Conservation (phyloP, 2,113 vertebrate genomes). For the Macroglossus sobrinus region DNA sequence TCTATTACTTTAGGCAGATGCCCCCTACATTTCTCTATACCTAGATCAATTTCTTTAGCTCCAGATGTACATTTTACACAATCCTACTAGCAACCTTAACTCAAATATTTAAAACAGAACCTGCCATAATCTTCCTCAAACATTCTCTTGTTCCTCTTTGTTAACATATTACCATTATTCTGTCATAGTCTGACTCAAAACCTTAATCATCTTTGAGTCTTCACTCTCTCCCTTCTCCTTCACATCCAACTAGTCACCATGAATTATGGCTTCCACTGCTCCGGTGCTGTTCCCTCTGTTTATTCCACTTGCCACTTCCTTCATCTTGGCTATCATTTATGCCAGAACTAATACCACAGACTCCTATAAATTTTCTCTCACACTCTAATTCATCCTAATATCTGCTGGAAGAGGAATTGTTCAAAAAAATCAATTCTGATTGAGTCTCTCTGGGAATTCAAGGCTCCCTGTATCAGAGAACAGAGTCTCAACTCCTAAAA, state of each 20-base stretch:
- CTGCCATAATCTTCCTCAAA: background rate
- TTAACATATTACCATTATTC: background rate
- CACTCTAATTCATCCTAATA: background rate
- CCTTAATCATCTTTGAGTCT: background rate
- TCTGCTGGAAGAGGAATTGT: background rate
- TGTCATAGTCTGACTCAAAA: background rate
- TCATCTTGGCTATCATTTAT: background rate
- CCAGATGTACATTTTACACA: background rate
- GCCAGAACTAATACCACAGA: background rate
- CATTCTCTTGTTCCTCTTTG: background rate
- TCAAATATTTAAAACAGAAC: background rate
- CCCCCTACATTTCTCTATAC: background rate
- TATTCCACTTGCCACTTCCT: background rate
- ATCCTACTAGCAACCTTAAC: background rate
- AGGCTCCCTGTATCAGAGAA: background rate
- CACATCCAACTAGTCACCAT: background rate
- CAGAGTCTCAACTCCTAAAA: background rate
- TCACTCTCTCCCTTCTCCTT: background rate
- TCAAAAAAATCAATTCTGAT: background rate
- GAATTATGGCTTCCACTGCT: background rate
- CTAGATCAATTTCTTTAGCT: background rate
- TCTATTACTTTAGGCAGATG: background rate
- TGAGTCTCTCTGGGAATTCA: background rate
- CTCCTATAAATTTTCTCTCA: background rate
- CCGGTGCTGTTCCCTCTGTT: background rate